A percentile compares a stretch with the other conserved stretches of the same genome.
These are phyloP conservation scores for Megatriorchis doriae DNA, from an alignment of 2,113 vertebrate species.

Conservation along the genomic window DNA sequence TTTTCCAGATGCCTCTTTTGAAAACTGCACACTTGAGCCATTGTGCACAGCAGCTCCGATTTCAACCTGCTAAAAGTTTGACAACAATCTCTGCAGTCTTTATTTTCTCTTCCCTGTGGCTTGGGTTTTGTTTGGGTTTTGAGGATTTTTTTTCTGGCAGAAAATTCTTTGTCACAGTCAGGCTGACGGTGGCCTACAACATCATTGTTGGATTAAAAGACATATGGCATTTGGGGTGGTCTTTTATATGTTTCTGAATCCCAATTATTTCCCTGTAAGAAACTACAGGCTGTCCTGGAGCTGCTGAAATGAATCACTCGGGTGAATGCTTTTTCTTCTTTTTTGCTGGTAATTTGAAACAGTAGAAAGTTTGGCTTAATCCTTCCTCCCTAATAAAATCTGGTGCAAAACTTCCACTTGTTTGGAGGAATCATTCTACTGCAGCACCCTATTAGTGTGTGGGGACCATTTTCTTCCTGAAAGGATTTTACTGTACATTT, in stretches of 20 bases:
- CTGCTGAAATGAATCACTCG: constrained; percentile 14
- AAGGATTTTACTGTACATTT: not conserved
- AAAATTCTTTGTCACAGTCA: constrained; percentile 12
- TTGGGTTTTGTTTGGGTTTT: not conserved
- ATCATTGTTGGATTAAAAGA: not conserved
- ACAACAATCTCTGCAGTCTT: not conserved
- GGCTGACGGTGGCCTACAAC: not conserved
- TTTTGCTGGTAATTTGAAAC: not conserved
- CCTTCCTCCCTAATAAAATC: not conserved
- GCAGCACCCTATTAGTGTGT: not conserved
- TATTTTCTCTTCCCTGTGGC: not conserved
- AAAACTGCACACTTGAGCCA: not conserved
- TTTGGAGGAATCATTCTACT: not conserved
- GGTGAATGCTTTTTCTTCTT: not conserved
- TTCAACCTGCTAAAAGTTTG: constrained; percentile 28
- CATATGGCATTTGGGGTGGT: not conserved
- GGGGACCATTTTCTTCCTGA: not conserved
- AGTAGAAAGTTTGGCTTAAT: not conserved
- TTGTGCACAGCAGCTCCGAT: not conserved
- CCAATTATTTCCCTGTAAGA: not conserved
- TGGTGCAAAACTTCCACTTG: not conserved
- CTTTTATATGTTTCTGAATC: constrained; percentile 32
- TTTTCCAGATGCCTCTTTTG: not conserved
- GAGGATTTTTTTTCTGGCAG: not conserved
- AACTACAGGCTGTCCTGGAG: not conserved